Percentiles rank a stretch among this genome's conserved stretches.
Conservation (phyloP, 2,797 vertebrate genomes). For the Cyclura pinguis region DNA sequence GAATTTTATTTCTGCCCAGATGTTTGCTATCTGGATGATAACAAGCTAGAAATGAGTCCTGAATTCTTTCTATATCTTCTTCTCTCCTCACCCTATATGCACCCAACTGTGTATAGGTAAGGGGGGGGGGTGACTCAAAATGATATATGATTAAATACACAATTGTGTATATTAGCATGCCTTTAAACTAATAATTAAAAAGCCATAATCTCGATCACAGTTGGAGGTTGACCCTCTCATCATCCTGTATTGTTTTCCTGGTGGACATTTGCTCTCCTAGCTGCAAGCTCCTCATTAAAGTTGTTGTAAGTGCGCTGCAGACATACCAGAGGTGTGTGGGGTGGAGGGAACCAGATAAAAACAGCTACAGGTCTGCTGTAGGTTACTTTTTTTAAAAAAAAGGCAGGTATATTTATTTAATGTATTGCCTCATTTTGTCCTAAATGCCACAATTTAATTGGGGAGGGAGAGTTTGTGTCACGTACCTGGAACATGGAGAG, state of each 20-base stretch:
- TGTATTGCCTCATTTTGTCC: neutral
- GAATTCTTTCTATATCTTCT: neutral
- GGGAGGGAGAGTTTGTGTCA: neutral
- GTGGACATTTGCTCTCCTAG: neutral
- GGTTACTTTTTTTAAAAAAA: too few species aligned
- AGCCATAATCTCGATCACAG: neutral
- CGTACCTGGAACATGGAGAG: neutral
- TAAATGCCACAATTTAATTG: neutral
- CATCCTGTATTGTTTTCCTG: neutral
- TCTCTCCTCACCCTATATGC: too few species aligned
- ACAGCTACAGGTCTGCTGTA: too few species aligned
- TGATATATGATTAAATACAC: neutral
- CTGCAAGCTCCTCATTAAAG: neutral
- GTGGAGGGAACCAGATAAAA: too few species aligned
- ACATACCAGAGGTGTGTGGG: neutral
- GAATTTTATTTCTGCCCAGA: neutral
- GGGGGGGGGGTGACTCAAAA: neutral
- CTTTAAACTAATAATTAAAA: neutral
- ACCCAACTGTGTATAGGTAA: too few species aligned
- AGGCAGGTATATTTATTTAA: neutral
- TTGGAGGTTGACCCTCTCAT: neutral
- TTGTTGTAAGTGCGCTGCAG: neutral
- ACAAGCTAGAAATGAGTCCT: constrained; percentile 9
- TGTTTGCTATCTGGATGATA: neutral
- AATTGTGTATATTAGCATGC: neutral